phyloP scores from a whole-genome alignment of 2,888 invertebrate species.

The Oegoconia quadripuncta region DNA sequence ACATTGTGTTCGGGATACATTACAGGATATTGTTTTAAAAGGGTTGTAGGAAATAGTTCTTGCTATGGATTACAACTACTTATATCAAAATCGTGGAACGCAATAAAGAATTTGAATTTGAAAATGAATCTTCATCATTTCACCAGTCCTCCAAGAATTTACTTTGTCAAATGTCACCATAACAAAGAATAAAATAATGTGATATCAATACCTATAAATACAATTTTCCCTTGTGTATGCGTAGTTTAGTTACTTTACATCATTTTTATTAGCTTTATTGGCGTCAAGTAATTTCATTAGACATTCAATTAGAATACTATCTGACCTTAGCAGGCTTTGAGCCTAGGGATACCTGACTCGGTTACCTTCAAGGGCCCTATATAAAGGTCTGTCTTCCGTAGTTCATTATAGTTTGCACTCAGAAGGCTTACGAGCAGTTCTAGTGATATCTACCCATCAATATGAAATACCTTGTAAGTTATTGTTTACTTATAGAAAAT shows the following conservation, averaged over 20 bases:
- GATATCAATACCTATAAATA: conserved; percentile 4
- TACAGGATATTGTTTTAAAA: too few relatives aligned
- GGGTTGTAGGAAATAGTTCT: too few relatives aligned
- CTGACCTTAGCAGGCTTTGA: conserved; percentile 57
- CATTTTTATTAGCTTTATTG: conserved; percentile 42
- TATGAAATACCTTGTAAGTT: conserved; percentile 73
- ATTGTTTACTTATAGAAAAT: too few relatives aligned
- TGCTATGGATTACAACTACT: too few relatives aligned
- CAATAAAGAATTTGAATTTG: too few relatives aligned
- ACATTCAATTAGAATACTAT: conserved; percentile 42
- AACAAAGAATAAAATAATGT: too few relatives aligned
- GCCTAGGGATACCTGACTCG: conserved; percentile 39
- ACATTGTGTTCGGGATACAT: too few relatives aligned
- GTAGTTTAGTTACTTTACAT: conserved; percentile 27
- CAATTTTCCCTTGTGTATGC: conserved; percentile 31
- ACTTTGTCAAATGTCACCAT: too few relatives aligned
- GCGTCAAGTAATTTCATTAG: conserved; percentile 54
- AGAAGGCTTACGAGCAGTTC: conserved; percentile 71
- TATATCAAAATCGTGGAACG: too few relatives aligned
- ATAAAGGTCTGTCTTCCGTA: conserved; percentile 54
- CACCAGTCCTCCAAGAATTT: too few relatives aligned
- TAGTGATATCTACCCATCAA: conserved; percentile 59
- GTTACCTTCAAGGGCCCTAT: conserved; percentile 62
- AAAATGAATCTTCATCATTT: too few relatives aligned
- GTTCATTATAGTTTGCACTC: conserved; percentile 63